Evolutionary conservation across 2,888 invertebrate species (phyloP).

Genomic region (Clanis bilineata): DNA sequence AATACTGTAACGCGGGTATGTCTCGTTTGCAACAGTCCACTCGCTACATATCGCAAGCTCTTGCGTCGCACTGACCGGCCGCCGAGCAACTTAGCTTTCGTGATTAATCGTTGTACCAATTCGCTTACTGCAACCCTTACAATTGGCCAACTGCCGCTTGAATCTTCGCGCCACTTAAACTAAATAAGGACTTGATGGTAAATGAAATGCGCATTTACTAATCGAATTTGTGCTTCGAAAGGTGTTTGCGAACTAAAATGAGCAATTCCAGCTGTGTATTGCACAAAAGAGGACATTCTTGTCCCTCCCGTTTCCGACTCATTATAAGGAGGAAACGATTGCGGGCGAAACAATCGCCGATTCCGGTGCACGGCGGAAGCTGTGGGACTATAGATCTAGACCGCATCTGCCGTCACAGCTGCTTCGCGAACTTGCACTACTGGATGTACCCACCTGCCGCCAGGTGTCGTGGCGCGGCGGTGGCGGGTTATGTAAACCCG

Average conservation of each 20-base stretch:
- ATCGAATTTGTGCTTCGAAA: not conserved
- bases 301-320: constrained; percentile 65
- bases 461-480: constrained; percentile 68
- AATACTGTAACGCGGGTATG: constrained; percentile 61
- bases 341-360: constrained; percentile 71
- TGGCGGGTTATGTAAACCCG: constrained; percentile 8
- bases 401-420: constrained; percentile 78
- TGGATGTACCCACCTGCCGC: constrained; percentile 71
- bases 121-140: constrained; percentile 43
- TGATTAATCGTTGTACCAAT: constrained; percentile 61
- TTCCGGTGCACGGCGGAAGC: constrained; percentile 75
- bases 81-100: constrained; percentile 57
- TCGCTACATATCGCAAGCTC: constrained; percentile 77
- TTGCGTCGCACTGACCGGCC: constrained; percentile 59
- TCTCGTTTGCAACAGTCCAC: constrained; percentile 64
- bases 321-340: constrained; percentile 71
- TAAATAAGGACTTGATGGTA: not conserved
- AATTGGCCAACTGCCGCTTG: constrained; percentile 30
- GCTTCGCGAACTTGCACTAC: constrained; percentile 53
- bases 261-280: constrained; percentile 10
- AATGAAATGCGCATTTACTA: not conserved
- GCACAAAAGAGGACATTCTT: constrained; percentile 39
- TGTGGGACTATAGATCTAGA: constrained; percentile 73
- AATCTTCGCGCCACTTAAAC: constrained; percentile 20
- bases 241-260: constrained; percentile 8